Evolutionary conservation across 2,113 vertebrate species (phyloP).

Genomic region (Hippocampus mohnikei): DNA sequence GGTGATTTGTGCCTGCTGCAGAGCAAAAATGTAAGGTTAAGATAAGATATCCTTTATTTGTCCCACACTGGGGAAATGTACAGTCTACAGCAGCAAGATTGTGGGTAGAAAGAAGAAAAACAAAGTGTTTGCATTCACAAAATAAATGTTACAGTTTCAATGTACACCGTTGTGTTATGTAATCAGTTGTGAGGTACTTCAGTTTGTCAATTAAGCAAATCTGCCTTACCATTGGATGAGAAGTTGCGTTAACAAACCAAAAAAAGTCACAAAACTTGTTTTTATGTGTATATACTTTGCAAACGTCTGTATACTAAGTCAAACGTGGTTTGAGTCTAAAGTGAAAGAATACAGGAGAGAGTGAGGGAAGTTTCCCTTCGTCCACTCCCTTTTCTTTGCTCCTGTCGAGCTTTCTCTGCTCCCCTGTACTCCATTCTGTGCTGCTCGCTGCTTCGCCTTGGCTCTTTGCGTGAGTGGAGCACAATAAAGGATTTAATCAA

Average conservation of each 20-base stretch:
- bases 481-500: conserved; percentile 78
- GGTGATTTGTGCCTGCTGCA: neutral
- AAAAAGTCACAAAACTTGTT: neutral
- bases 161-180: too few species aligned
- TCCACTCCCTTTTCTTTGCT: conserved; percentile 33
- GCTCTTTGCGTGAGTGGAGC: conserved; percentile 72
- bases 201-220: neutral
- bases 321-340: conserved; percentile 51
- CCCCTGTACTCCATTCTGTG: conserved; percentile 33
- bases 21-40: too few species aligned
- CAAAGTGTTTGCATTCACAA: too few species aligned
- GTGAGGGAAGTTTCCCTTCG: conserved; percentile 25
- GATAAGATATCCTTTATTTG: too few species aligned
- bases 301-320: conserved; percentile 53
- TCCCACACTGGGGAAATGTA: too few species aligned
- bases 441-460: conserved; percentile 56
- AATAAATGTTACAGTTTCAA: too few species aligned
- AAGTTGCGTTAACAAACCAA: neutral
- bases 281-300: conserved; percentile 25
- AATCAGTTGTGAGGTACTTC: too few species aligned
- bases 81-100: too few species aligned
- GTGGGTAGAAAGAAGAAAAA: too few species aligned
- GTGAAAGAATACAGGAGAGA: conserved; percentile 50
- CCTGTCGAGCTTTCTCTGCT: conserved; percentile 39
- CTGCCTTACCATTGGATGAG: neutral